phyloP scores from a whole-genome alignment of 1,140 invertebrate species.

The Cydia amplana region DNA sequence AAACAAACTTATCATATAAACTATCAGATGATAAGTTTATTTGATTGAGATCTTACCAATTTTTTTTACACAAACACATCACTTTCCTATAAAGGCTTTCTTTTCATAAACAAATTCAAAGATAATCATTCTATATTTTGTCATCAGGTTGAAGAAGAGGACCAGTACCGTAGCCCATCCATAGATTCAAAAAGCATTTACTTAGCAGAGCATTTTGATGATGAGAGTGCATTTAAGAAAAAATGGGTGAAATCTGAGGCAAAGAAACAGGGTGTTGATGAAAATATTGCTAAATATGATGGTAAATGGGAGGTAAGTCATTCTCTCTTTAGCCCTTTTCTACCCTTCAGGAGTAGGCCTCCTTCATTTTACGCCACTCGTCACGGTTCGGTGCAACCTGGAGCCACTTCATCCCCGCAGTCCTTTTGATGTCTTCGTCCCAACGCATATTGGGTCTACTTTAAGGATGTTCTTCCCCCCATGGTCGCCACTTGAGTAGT shows the following conservation, averaged over 20 bases:
- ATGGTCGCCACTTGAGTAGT: no score
- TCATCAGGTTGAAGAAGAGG: constrained; percentile 60
- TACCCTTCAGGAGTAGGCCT: no score
- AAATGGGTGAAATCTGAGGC: constrained; percentile 94
- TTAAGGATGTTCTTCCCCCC: no score
- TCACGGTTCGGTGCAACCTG: no score
- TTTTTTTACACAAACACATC: background rate
- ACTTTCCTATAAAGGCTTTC: background rate
- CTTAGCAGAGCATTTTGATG: constrained; percentile 94
- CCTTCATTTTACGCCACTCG: no score
- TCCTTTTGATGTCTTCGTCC: no score
- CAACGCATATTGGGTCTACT: no score
- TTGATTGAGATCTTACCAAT: background rate
- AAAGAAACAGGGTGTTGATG: constrained; percentile 95
- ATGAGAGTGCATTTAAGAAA: constrained; percentile 86
- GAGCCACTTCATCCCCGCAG: no score
- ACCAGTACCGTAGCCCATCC: constrained; percentile 74
- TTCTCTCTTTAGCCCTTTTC: no score
- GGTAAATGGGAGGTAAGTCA: constrained; percentile 84
- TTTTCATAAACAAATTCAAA: background rate
- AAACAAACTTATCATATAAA: no score
- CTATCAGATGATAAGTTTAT: constrained; percentile 20
- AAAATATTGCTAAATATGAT: constrained; percentile 97
- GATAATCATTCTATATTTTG: constrained; percentile 43
- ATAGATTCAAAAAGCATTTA: constrained; percentile 83